phyloP scores from a whole-genome alignment of 2,113 vertebrate species.

The Crotalus horridus region DNA sequence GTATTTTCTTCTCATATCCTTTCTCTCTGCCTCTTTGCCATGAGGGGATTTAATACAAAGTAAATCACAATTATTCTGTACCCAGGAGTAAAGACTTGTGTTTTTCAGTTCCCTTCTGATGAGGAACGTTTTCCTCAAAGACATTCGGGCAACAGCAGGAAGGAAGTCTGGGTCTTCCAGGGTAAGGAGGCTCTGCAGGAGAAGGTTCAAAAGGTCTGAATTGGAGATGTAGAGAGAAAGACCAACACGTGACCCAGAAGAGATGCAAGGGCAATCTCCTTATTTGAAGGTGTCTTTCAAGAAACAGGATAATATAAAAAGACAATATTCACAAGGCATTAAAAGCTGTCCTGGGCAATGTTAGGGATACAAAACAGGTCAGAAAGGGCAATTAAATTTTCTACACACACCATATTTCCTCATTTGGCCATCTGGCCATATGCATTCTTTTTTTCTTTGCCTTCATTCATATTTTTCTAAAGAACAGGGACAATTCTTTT shows the following conservation, averaged over 20 bases:
- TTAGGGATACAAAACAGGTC: background rate
- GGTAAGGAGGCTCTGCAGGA: background rate
- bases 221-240: background rate
- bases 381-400: background rate
- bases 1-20: background rate
- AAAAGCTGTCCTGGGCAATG: background rate
- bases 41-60: background rate
- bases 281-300: background rate
- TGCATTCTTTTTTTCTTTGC: background rate
- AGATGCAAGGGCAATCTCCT: background rate
- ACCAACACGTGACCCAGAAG: background rate
- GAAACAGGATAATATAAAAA: background rate
- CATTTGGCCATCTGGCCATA: background rate
- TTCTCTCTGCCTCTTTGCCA: background rate
- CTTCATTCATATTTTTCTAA: background rate
- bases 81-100: conserved; percentile 20
- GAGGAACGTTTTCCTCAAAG: conserved; percentile 28
- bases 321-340: background rate
- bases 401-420: background rate
- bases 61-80: background rate
- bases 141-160: background rate
- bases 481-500: background rate
- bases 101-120: conserved; percentile 15
- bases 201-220: background rate
- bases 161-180: background rate